phyloP scores from a whole-genome alignment of 1,140 invertebrate genomes.

The Reticulitermes speratus region DNA sequence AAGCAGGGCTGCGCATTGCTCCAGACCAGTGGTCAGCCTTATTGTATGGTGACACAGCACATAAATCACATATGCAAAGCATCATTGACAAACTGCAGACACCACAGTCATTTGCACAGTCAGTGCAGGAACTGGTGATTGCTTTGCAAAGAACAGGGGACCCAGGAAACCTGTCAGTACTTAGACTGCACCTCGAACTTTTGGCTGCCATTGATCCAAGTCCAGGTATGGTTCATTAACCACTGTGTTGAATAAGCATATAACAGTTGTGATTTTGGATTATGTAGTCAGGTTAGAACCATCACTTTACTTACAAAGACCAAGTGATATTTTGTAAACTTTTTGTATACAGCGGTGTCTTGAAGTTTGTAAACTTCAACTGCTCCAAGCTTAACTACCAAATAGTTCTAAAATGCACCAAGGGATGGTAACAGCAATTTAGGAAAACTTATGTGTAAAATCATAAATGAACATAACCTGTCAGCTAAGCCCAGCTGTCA shows the following conservation, averaged over 20 bases:
- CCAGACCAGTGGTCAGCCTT: constrained; percentile 98
- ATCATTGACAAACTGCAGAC: constrained; percentile 95
- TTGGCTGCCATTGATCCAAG: constrained; percentile 83
- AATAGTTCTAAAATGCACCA: too few species aligned
- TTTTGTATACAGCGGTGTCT: too few species aligned
- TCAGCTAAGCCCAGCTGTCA: too few species aligned
- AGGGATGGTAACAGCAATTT: too few species aligned
- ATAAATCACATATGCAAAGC: constrained; percentile 99
- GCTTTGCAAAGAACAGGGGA: constrained; percentile 89
- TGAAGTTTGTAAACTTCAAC: too few species aligned
- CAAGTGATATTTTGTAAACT: neutral
- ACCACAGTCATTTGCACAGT: constrained; percentile 85
- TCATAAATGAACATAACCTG: too few species aligned
- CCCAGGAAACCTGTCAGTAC: constrained; percentile 75
- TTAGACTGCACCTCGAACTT: constrained; percentile 75
- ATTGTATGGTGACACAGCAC: constrained; percentile 90
- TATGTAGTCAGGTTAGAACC: too few species aligned
- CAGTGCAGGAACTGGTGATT: constrained; percentile 88
- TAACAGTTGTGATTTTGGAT: neutral
- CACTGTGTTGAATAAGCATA: neutral
- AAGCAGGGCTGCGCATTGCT: constrained; percentile 93
- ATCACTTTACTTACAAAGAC: neutral
- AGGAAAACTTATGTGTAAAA: too few species aligned
- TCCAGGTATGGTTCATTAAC: constrained; percentile 55
- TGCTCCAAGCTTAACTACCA: too few species aligned